Evolutionary conservation across 2,888 invertebrate species (phyloP).

Genomic region (Dioctria rufipes): DNA sequence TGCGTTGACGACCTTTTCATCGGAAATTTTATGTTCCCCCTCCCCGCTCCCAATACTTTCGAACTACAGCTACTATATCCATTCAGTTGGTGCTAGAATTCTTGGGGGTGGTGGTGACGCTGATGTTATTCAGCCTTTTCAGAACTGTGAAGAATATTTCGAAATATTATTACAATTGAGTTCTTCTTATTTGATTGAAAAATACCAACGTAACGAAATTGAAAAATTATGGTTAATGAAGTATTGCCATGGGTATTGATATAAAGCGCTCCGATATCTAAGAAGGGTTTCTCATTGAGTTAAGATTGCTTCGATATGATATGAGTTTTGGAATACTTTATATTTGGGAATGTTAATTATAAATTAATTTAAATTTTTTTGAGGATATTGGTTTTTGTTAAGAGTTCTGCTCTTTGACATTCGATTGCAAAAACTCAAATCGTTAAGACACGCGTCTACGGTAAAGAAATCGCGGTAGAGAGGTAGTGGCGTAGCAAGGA

Average conservation of each 20-base stretch:
- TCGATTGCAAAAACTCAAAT: no score
- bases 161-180: neutral
- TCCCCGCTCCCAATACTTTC: neutral
- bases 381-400: no score
- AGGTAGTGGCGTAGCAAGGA: no score
- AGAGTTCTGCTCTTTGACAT: no score
- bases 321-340: neutral
- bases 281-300: slow-evolving; percentile 20
- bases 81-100: no score
- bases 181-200: slow-evolving; percentile 13
- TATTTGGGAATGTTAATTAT: no score
- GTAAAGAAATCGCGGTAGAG: no score
- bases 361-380: no score
- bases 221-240: slow-evolving; percentile 48
- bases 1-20: slow-evolving; percentile 42
- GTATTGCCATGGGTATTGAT: slow-evolving; percentile 5
- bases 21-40: slow-evolving; percentile 37
- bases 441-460: no score
- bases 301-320: neutral
- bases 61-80: no score
- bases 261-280: neutral
- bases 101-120: neutral
- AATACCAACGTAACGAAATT: slow-evolving; percentile 25
- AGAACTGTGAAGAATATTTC: neutral
- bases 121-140: neutral